Percentiles rank a stretch among this genome's conserved stretches.
Evolutionary conservation across 35 echinoderm and acorn worm genomes (phyloP).

Genomic region (Apostichopus parvimensis): DNA sequence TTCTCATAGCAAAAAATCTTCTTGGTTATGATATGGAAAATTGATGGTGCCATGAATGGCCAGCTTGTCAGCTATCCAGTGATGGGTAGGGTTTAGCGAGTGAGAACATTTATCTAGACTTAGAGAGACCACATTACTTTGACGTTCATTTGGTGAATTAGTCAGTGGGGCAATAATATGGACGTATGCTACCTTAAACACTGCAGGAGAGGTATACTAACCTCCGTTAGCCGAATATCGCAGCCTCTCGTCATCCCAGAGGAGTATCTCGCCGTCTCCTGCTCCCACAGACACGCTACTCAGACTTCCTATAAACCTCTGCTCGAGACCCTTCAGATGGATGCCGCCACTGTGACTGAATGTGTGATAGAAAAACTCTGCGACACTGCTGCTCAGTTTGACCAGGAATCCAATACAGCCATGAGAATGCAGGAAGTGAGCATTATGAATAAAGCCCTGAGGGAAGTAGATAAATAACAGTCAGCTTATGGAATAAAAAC

Average conservation of each 20-base stretch:
- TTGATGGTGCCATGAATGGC: too few species aligned
- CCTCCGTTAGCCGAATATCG: conserved; percentile 23
- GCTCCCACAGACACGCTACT: not conserved
- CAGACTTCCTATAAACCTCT: not conserved
- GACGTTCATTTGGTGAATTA: too few species aligned
- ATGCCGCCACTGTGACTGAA: not conserved
- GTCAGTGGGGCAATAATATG: too few species aligned
- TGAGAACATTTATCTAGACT: too few species aligned
- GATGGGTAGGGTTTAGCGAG: too few species aligned
- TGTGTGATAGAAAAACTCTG: conserved; percentile 12
- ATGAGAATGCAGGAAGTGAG: conserved; percentile 27
- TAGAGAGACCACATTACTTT: too few species aligned
- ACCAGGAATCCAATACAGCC: conserved; percentile 1
- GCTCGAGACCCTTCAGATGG: not conserved
- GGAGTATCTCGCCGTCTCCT: conserved; percentile 23
- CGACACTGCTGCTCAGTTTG: not conserved
- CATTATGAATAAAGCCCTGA: conserved; percentile 3
- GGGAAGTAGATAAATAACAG: not conserved
- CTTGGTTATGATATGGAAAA: too few species aligned
- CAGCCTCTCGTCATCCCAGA: conserved; percentile 26
- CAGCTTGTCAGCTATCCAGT: too few species aligned
- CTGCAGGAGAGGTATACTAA: not conserved
- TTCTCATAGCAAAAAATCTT: too few species aligned
- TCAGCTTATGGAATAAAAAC: not conserved
- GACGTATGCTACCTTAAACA: too few species aligned